Evolutionary conservation across 2,113 vertebrate genomes (phyloP), one percentile per base, ranked within the genome.

Genomic region (Macroglossus sobrinus): DNA sequence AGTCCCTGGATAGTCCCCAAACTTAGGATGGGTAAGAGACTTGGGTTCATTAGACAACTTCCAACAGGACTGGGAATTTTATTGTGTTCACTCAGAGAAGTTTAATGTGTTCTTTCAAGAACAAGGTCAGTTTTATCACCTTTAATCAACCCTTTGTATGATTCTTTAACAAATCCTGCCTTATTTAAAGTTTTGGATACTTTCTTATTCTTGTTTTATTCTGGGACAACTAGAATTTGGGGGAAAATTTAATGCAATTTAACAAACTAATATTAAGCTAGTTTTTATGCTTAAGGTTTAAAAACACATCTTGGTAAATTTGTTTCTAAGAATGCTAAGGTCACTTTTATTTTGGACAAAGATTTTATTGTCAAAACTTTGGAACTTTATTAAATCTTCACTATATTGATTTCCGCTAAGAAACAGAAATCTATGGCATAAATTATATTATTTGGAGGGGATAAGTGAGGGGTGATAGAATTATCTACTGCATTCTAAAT

Each of bases 281-380:
- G 68, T 84, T 93, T 92, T 87, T 40, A 95, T n/a, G 45, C 3
- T 86, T 84, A 79, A 92, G 43, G 9, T 3, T 64, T 82, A 64
- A 89, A 93, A 78, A 30, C 79, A 0, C 55, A 92, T 16, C 11
- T 84, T 71, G 21, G 21, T 33, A 14, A 14, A 84, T 79, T 86
- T 96, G 18, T 81, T 91, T 82, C 28, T 89, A 94, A 75, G 33
- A 89, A 43, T 28, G 14, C 5, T 78, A 90, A 87, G n/a, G 93
- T 86, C 35, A 86, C 53, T 80, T 88, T 84, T 50, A 45, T 87
- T 91, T 71, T 43, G 10, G 28, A 86, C 19, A 87, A 95, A 86
- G 4, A 74, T 69, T 85, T 96, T 71, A 68, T 33, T 91, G 47
- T 57, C 12, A 2, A 78, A 95, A 89, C 24, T 63, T 69, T 75